A percentile compares a stretch with the other conserved stretches of the same genome.
Conservation (phyloP, 2,797 vertebrate species). For the Acanthurus tractus region DNA sequence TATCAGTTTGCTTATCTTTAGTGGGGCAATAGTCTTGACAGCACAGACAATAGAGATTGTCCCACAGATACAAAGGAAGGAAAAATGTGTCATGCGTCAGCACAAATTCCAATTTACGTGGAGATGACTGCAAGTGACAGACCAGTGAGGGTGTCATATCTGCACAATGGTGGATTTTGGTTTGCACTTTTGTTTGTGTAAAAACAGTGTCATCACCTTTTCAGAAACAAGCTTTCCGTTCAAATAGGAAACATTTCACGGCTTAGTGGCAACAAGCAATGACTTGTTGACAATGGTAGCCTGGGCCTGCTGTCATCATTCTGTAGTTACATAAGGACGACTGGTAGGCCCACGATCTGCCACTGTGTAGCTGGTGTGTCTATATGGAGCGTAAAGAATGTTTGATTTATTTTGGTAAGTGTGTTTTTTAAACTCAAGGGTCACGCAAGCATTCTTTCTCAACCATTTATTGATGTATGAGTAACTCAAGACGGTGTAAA, state of each 20-base stretch:
- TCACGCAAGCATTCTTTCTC: slow-evolving; percentile 28
- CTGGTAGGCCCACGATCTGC: slow-evolving; percentile 36
- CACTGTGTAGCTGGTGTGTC: slow-evolving; percentile 23
- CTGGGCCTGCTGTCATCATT: slow-evolving; percentile 62
- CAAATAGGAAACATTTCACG: slow-evolving; percentile 57
- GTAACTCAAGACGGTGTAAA: slow-evolving; percentile 23
- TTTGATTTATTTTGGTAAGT: slow-evolving; percentile 38
- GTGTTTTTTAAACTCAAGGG: slow-evolving; percentile 53
- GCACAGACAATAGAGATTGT: slow-evolving; percentile 63
- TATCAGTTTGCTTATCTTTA: slow-evolving; percentile 79
- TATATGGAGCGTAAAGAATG: slow-evolving; percentile 56
- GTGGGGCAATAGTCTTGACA: slow-evolving; percentile 71
- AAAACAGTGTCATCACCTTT: slow-evolving; percentile 62
- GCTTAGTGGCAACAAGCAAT: slow-evolving; percentile 65
- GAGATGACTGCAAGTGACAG: slow-evolving; percentile 10
- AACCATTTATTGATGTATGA: slow-evolving; percentile 38
- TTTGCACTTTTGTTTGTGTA: slow-evolving; percentile 37
- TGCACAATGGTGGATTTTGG: slow-evolving; percentile 32
- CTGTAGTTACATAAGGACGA: slow-evolving; percentile 72
- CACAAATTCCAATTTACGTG: slow-evolving; percentile 42
- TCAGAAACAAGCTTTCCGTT: slow-evolving; percentile 50
- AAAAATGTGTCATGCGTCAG: slow-evolving; percentile 45
- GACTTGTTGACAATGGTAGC: slow-evolving; percentile 62
- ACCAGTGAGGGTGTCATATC: slow-evolving; percentile 7
- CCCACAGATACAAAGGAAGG: slow-evolving; percentile 34